These are phyloP conservation scores for Antennarius maculatus DNA, from an alignment of 2,797 vertebrate species.

Conservation along the genomic window DNA sequence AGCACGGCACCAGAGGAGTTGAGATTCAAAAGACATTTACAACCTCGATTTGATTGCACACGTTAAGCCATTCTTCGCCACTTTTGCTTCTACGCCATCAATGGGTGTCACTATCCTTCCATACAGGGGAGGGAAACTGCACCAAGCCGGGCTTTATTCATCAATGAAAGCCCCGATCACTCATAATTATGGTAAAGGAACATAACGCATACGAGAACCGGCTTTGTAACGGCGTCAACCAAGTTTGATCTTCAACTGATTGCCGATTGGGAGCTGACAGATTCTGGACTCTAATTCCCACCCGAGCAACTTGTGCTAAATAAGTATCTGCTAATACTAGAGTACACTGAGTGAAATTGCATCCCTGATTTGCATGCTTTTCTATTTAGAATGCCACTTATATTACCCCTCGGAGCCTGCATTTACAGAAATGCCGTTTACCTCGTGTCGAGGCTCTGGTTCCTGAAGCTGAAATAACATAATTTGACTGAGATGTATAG, in stretches of 20 bases:
- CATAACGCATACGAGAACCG: no score
- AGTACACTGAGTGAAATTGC: conserved; percentile 29
- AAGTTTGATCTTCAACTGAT: conserved; percentile 25
- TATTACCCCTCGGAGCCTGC: conserved; percentile 17
- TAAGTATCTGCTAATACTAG: conserved; percentile 22
- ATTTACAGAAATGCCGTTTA: conserved; percentile 36
- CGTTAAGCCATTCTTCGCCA: neutral
- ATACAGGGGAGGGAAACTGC: conserved; percentile 17
- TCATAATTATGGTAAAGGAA: neutral
- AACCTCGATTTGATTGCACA: conserved; percentile 3
- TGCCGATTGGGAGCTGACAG: conserved; percentile 20
- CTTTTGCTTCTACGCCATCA: neutral
- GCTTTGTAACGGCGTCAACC: conserved; percentile 5
- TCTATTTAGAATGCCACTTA: conserved; percentile 34
- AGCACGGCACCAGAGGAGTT: neutral
- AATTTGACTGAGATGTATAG: conserved; percentile 37
- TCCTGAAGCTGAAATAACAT: conserved; percentile 22
- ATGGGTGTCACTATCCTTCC: conserved; percentile 14
- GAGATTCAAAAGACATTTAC: conserved; percentile 1
- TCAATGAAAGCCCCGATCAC: no score
- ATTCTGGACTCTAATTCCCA: conserved; percentile 42
- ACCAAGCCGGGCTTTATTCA: conserved; percentile 33
- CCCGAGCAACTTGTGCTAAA: conserved; percentile 22
- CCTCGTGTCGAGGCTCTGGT: neutral
- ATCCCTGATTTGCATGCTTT: conserved; percentile 22